These are phyloP conservation scores for Pandemis corylana DNA, from an alignment of 2,888 invertebrate genomes.

Conservation along the genomic window DNA sequence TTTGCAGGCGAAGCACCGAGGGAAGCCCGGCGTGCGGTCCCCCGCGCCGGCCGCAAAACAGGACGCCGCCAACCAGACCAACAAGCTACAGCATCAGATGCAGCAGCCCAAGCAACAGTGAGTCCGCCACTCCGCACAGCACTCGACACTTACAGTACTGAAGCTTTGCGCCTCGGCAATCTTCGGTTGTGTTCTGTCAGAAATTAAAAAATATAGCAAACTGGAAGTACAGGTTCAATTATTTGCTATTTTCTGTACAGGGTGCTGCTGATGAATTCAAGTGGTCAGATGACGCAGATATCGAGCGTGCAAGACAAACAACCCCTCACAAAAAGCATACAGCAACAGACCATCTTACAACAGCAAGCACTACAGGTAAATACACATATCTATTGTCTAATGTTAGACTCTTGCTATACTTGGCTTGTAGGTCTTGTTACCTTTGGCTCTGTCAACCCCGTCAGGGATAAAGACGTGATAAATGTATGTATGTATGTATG, in stretches of 20 bases:
- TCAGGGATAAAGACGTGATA: too few species aligned
- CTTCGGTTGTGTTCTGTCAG: too few species aligned
- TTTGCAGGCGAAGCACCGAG: slow-evolving; percentile 87
- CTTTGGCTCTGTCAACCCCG: too few species aligned
- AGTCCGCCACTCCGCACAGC: slow-evolving; percentile 47
- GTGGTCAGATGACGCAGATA: slow-evolving; percentile 84
- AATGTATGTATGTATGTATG: too few species aligned
- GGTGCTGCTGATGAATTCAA: slow-evolving; percentile 85
- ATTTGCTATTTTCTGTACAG: slow-evolving; percentile 55
- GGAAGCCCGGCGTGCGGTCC: slow-evolving; percentile 86
- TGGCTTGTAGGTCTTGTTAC: too few species aligned
- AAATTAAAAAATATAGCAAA: too few species aligned
- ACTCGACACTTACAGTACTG: too few species aligned
- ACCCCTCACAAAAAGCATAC: slow-evolving; percentile 80
- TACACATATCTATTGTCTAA: slow-evolving; percentile 13
- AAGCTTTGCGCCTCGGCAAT: too few species aligned
- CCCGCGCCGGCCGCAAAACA: slow-evolving; percentile 89
- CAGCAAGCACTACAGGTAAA: slow-evolving; percentile 72
- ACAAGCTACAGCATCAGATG: slow-evolving; percentile 81
- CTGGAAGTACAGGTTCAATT: too few species aligned
- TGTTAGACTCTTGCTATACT: too few species aligned
- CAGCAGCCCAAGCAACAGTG: slow-evolving; percentile 77
- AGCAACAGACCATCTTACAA: slow-evolving; percentile 69
- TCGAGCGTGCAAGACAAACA: slow-evolving; percentile 82
- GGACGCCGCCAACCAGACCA: slow-evolving; percentile 90